A percentile compares a stretch with the other conserved stretches of the same genome.
Evolutionary conservation across 2,888 invertebrate species (phyloP).

Genomic region (Drosophila peninsularis): DNA sequence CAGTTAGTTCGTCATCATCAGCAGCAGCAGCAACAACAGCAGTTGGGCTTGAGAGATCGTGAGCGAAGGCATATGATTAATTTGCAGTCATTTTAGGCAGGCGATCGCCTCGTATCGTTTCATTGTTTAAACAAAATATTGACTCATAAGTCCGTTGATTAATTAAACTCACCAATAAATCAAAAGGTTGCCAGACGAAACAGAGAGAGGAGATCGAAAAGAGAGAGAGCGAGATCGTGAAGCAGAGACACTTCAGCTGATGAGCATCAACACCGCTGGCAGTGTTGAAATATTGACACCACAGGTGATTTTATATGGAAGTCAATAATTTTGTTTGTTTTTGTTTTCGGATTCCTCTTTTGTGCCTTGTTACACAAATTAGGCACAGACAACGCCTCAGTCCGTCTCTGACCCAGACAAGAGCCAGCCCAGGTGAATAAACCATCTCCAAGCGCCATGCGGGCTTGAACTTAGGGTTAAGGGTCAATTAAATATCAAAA

Average conservation of each 20-base stretch:
- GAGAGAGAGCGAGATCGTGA: conserved; percentile 3
- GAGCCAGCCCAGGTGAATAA: conserved; percentile 29
- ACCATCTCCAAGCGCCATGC: conserved; percentile 46
- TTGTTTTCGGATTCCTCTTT: conserved; percentile 23
- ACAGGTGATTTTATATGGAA: conserved; percentile 80
- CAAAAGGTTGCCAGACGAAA: conserved; percentile 52
- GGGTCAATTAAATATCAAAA: conserved; percentile 41
- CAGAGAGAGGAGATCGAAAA: conserved; percentile 7
- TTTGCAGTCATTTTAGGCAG: conserved; percentile 70
- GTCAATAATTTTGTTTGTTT: conserved; percentile 48
- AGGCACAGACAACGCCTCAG: conserved; percentile 23
- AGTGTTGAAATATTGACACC: conserved; percentile 82
- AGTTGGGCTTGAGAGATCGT: conserved; percentile 50
- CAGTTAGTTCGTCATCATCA: conserved; percentile 76
- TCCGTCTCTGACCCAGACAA: conserved; percentile 30
- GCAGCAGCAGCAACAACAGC: conserved; percentile 17
- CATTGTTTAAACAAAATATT: conserved; percentile 73
- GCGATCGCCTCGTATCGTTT: conserved; percentile 40
- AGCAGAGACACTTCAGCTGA: conserved; percentile 55
- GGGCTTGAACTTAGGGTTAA: conserved; percentile 53
- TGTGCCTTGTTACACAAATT: conserved; percentile 59
- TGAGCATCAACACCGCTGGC: conserved; percentile 78
- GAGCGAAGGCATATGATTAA: conserved; percentile 71
- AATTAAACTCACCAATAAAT: conserved; percentile 78
- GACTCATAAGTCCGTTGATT: conserved; percentile 76